These are phyloP conservation scores for Hesperophylax magnus DNA, from an alignment of 1,140 invertebrate species.

Conservation along the genomic window DNA sequence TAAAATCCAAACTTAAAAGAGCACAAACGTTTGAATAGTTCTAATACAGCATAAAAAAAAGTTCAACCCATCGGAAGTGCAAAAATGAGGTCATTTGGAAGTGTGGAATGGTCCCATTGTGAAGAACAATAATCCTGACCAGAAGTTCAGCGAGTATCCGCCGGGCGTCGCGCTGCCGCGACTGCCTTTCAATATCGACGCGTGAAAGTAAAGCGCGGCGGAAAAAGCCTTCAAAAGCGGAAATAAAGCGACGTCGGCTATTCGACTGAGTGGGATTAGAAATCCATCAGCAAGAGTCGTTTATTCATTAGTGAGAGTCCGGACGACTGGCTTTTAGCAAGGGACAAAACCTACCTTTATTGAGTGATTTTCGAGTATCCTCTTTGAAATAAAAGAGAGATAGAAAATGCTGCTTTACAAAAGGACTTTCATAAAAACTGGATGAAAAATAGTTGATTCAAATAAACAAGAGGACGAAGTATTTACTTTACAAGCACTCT, in stretches of 20 bases:
- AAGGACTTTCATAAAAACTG: no score
- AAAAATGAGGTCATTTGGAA: neutral
- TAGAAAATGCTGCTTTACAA: no score
- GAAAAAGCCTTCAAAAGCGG: neutral
- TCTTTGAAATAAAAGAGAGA: no score
- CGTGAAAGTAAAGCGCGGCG: neutral
- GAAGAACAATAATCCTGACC: neutral
- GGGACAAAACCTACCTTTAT: no score
- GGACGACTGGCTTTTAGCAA: no score
- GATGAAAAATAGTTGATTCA: no score
- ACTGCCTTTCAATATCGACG: neutral
- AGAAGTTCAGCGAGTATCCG: neutral
- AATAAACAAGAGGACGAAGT: no score
- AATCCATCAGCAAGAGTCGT: neutral
- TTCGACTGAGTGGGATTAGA: conserved; percentile 11
- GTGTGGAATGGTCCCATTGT: neutral
- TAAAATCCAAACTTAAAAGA: no score
- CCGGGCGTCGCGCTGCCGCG: neutral
- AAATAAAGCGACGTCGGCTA: neutral
- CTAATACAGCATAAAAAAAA: neutral
- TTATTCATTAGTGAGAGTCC: no score
- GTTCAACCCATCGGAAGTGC: neutral
- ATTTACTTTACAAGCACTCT: no score
- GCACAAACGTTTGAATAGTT: no score
- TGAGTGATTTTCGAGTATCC: no score